Evolutionary conservation across 1,140 invertebrate species (phyloP).

Genomic region (Pseudomyrmex pallidus): DNA sequence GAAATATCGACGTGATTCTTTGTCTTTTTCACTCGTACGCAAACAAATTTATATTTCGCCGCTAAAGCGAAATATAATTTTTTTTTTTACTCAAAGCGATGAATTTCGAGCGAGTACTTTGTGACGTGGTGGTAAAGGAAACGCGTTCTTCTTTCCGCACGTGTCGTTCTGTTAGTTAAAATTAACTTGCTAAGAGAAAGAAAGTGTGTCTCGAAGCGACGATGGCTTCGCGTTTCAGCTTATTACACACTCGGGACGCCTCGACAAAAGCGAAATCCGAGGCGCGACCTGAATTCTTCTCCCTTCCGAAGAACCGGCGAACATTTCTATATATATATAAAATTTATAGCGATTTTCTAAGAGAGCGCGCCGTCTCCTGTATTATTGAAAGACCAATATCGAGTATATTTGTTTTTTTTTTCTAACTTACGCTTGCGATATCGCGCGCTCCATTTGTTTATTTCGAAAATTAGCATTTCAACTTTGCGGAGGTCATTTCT

Average conservation of each 20-base stretch:
- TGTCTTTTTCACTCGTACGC: too few relatives aligned
- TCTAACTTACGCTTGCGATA: too few relatives aligned
- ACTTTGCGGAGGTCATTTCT: not conserved
- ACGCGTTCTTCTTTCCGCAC: too few relatives aligned
- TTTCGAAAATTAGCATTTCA: slow-evolving; percentile 1
- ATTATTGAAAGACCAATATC: not conserved
- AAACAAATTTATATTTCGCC: too few relatives aligned
- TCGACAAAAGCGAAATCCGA: slow-evolving; percentile 43
- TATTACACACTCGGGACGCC: slow-evolving; percentile 8
- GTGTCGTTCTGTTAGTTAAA: not conserved
- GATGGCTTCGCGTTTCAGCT: slow-evolving; percentile 17
- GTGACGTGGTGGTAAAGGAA: too few relatives aligned
- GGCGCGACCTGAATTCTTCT: slow-evolving; percentile 28
- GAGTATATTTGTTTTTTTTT: too few relatives aligned
- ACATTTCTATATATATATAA: not conserved
- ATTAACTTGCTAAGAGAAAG: slow-evolving; percentile 22
- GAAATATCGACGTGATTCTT: not conserved
- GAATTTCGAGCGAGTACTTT: too few relatives aligned
- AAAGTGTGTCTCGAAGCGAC: slow-evolving; percentile 12
- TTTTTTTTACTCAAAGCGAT: not conserved
- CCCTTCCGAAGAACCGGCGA: not conserved
- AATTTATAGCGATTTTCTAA: not conserved
- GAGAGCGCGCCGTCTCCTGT: not conserved
- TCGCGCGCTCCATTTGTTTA: not conserved
- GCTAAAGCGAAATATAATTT: not conserved